Evolutionary conservation across 1,140 invertebrate genomes (phyloP), one percentile per base, ranked within the genome.

Genomic region (Halesus radiatus): DNA sequence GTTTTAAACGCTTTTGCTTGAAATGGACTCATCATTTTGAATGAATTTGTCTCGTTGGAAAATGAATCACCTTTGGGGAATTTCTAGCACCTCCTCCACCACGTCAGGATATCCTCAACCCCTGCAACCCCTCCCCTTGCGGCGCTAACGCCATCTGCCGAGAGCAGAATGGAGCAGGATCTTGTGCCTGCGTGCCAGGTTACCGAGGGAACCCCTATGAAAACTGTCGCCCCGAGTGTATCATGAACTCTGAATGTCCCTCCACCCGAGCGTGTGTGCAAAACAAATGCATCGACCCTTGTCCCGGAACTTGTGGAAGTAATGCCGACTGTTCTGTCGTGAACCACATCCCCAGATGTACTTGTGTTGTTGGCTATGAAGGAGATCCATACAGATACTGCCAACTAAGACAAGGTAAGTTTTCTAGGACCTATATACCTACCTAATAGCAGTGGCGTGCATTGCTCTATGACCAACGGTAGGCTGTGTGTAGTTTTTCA

Each of bases 341-440:
- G 23, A 92, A 92, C 85, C 93, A 94, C 84, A 86, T 91, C 62
- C 92, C 93, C 7, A 90, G 88, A 32, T 94, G 93, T 85, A 88
- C 88, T 79, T 94, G 93, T 85, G 84, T 89, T 45, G 90, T 93
- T 79, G 94, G 95, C 86, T 94, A 94, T 85, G 92, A 92, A 77
- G 96, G 96, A 64, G 94, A 97, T 90, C 94, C 96, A 20, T 93
- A 95, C 84, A 91, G 90, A 60, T 83, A 89, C 81, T 90, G 88
- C 54, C 26, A 76, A 20, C n/a, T 80, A n/a, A 52, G 45, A 66
- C 23, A 76, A 68, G 80, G 79, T 80, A 83, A 83, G 78, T 45
- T 45, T 45, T 10, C 8, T 13, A 45, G 37, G 37, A 45, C 37
- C 10, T 8, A 45, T 13, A 8, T 45, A 45, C 37, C 10, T 45